Conservation (phyloP, 2,113 vertebrate genomes). For the Microcebus griseorufus region DNA sequence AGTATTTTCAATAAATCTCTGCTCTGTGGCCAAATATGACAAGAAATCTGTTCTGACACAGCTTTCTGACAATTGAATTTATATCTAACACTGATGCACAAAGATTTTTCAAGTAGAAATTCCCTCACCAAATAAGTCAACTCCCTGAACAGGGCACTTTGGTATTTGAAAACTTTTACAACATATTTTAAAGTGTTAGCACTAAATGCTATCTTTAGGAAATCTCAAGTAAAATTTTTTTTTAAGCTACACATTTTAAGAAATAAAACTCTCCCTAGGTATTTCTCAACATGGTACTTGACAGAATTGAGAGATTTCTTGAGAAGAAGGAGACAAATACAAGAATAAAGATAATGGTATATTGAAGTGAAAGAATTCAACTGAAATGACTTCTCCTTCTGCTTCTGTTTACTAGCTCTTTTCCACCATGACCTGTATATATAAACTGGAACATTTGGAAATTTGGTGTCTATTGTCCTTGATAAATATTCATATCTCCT, state of each 20-base stretch:
- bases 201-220: not conserved
- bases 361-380: not conserved
- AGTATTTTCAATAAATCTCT: slow-evolving; percentile 68
- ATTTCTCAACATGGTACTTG: not conserved
- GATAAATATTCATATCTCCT: not conserved
- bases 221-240: slow-evolving; percentile 3
- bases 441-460: not conserved
- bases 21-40: slow-evolving; percentile 57
- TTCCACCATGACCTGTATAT: not conserved
- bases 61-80: slow-evolving; percentile 74
- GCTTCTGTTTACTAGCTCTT: not conserved
- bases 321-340: not conserved
- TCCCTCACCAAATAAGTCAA: slow-evolving; percentile 68
- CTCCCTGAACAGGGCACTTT: slow-evolving; percentile 38
- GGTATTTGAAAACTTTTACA: slow-evolving; percentile 43
- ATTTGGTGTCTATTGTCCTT: not conserved
- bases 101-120: slow-evolving; percentile 68
- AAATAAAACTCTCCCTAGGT: not conserved
- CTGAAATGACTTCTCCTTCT: not conserved
- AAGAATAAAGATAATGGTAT: not conserved
- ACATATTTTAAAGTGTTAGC: slow-evolving; percentile 16
- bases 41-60: slow-evolving; percentile 72
- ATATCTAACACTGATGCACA: slow-evolving; percentile 62
- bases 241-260: slow-evolving; percentile 1
- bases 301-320: not conserved